Base-by-base conservation (phyloP, 2,797 vertebrate species). In the Vireo griseus region DNA sequence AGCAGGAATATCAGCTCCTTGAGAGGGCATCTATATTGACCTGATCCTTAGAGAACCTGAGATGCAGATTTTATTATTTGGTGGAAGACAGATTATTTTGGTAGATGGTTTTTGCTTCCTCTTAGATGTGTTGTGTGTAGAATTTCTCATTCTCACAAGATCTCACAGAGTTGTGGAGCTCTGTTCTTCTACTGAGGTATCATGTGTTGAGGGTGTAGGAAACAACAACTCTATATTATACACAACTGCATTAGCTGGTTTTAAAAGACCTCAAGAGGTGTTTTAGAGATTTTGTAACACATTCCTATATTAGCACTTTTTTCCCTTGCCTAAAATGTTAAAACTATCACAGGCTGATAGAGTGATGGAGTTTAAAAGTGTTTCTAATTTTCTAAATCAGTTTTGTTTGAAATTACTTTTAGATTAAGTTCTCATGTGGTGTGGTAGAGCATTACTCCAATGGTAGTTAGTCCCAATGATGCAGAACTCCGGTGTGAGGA, bases 271-370 rank as follows among this genome's bases (percentile, higher is more conserved):
- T 45, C 16, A 73, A 66, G 25, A 76, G 1, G 1, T 76, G 0
- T n/a, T 3, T 66, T 62, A 82, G 7, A 62, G 6, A 2, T 69
- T 88, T 54, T 25, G 19, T 19, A 45, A 51, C 6, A 75, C 16
- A 61, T 11, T 39, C 0, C 1, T 7, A 59, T 1, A 18, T 20
- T 16, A 24, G 1, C 15, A 15, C 3, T 2, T 37, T 74, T 54
- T 55, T 44, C 22, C 2, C 28, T 55, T 50, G 35, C 50, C 9
- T 28, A 33, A 50, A 76, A 69, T 44, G 5, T 29, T 13, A 69
- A 57, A 82, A 33, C 5, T 45, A 26, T 26, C 66, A 68, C 14
- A 75, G 25, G 3, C 4, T 47, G 21, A 24, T 18, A 47, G 4
- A 54, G 6, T 16, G 15, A 24, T 19, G 25, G 57, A 37, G 3